Base-by-base conservation (phyloP, 2,797 vertebrate genomes). In the Sebastes reedi region DNA sequence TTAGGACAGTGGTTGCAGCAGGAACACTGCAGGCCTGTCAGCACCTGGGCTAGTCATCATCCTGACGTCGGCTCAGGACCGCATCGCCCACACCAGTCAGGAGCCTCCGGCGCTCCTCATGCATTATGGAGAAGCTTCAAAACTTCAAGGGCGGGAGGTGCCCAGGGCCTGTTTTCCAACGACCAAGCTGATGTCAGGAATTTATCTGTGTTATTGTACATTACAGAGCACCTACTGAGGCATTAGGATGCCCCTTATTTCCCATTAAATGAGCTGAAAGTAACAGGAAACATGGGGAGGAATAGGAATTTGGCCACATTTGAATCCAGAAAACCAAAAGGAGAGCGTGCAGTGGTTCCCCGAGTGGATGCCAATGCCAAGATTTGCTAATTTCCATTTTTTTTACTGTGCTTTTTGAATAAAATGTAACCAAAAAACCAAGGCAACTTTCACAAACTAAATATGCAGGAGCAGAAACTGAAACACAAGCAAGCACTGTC, bases 121-220 rank as follows among this genome's bases (percentile, higher is more conserved):
- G 72, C 58, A 89, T 88, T 82, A 85, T 87, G 82, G 81, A 91
- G 72, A n/a, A 70, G 78, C 59, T 74, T 65, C 34, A 39, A 54
- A 79, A 59, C 60, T 34, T 67, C 27, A 68, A 70, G 70, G 55
- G 13, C 52, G 30, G 55, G 11, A 50, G 30, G 65, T 11, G 39
- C 58, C 50, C 22, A 11, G 56, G 67, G 82, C 67, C 32, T 46
- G 52, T 8, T 58, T 58, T 39, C 64, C 67, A 52, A 4, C 16
- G 52, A 34, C 67, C 32, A 18, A 30, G 46, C 20, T 46, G 11
- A n/a, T 36, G 55, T 62, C 64, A 70, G 13, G 74, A 68, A 34
- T n/a, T 25, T 68, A 39, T 61, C 30, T 69, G 67, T 69, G 55
- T 60, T 68, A 24, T 20, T 27, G 4, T 32, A 54, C 11, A 22